Percentiles rank a stretch among this genome's conserved stretches.
Conservation (phyloP, 2,113 vertebrate genomes). For the Pseudonaja textilis region DNA sequence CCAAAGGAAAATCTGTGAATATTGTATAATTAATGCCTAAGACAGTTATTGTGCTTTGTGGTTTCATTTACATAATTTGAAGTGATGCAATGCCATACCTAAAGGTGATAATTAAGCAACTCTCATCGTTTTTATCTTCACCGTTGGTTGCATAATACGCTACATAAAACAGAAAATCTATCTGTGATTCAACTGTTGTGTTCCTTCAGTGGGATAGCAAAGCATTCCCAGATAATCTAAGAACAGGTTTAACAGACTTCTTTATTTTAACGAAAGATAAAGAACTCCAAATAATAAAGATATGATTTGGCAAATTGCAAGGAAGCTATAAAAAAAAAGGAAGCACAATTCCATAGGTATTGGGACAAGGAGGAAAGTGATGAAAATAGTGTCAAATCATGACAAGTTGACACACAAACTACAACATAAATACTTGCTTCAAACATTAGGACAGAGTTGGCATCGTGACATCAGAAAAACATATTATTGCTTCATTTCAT, state of each 20-base stretch:
- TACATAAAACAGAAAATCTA: rapidly evolving
- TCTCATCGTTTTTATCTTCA: not conserved
- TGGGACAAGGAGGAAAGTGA: not conserved
- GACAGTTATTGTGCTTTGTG: not conserved
- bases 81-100: not conserved
- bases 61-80: not conserved
- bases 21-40: not conserved
- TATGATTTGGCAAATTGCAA: not conserved
- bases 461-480: not conserved
- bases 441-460: not conserved
- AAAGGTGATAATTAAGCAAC: not conserved
- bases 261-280: not conserved
- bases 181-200: not conserved
- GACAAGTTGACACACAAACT: not conserved
- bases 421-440: not conserved
- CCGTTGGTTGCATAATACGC: rapidly evolving
- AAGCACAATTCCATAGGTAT: not conserved
- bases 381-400: not conserved
- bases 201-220: rapidly evolving
- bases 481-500: not conserved
- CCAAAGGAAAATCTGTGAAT: not conserved
- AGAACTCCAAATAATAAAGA: rapidly evolving
- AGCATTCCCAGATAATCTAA: rapidly evolving
- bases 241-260: not conserved
- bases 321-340: not conserved